These are phyloP conservation scores for Allobates femoralis DNA, from an alignment of 2,797 vertebrate genomes.

Conservation along the genomic window DNA sequence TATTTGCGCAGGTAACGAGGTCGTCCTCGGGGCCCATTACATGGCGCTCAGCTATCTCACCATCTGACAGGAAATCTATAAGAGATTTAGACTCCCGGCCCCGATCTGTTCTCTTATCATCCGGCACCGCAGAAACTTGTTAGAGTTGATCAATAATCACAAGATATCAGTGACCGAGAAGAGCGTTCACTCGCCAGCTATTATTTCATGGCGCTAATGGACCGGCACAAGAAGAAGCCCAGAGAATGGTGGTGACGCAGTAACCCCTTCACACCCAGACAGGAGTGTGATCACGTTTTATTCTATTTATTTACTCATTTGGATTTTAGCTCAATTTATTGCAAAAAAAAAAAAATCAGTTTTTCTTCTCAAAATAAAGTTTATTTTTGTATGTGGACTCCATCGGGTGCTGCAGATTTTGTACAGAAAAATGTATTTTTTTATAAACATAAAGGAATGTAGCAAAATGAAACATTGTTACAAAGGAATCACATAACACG, in stretches of 20 bases:
- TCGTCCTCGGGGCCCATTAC: not conserved
- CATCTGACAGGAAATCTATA: conserved; percentile 29
- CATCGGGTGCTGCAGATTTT: no score
- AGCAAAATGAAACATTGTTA: no score
- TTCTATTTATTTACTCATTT: not conserved
- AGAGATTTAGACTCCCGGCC: conserved; percentile 4
- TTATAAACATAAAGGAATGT: no score
- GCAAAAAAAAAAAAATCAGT: no score
- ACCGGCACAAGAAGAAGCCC: not conserved
- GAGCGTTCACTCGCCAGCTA: not conserved
- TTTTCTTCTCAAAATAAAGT: no score
- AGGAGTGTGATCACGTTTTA: not conserved
- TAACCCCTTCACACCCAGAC: not conserved
- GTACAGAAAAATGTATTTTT: no score
- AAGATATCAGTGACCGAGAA: conserved; percentile 7
- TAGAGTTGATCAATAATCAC: not conserved
- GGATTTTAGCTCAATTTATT: not conserved
- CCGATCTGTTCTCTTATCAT: not conserved
- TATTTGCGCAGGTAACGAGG: not conserved
- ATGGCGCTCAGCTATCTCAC: not conserved
- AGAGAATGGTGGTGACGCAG: not conserved
- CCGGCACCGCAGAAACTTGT: conserved; percentile 14
- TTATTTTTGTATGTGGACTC: no score
- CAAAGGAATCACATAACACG: no score
- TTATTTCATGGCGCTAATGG: conserved; percentile 14